Base-by-base conservation (phyloP, 2,113 vertebrate genomes). In the Trachemys scripta region DNA sequence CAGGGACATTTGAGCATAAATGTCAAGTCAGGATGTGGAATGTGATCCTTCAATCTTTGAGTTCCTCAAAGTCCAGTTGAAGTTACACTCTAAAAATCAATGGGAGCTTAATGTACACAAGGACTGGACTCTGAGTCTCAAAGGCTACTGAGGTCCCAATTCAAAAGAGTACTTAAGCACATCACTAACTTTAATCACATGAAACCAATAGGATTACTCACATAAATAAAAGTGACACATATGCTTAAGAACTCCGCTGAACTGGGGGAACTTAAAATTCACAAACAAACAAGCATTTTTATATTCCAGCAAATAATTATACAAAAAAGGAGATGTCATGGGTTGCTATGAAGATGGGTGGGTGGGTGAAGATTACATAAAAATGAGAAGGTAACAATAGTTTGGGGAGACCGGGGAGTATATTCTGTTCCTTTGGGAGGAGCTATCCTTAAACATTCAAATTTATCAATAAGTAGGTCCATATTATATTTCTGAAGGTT, bases 71-170 rank as follows among this genome's bases (percentile, higher is more conserved):
- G 96, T 93, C 95, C 96, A 97, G 94, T 96, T 96, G 96, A 92
- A 79, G 79, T 94, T 95, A 96, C 92, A 92, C 89, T 85, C 85
- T 29, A 84, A 93, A 14, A 97, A 96, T 83, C 72, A 95, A 92
- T 65, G 83, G 89, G 96, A 89, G 62, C 88, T 94, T 29, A 24
- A 90, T 92, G 82, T 95, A 97, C 96, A 95, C 95, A 95, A 93
- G 93, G 92, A 97, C 96, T 95, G 97, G 92, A 94, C 89, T 53
- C 93, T 84, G 96, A 97, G 93, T 97, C 93, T 96, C 96, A 96
- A 92, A 95, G 85, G 90, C 94, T 90, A 92, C 90, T 93, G 90
- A 95, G 90, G 93, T 95, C 94, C 90, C 93, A 75, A 79, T 96
- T 96, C 65, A 38, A 20, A 5, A 22, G 19, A 22, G n/a, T 38